These are phyloP conservation scores for Pteromalus puparum DNA, from an alignment of 1,140 invertebrate genomes.

Conservation along the genomic window DNA sequence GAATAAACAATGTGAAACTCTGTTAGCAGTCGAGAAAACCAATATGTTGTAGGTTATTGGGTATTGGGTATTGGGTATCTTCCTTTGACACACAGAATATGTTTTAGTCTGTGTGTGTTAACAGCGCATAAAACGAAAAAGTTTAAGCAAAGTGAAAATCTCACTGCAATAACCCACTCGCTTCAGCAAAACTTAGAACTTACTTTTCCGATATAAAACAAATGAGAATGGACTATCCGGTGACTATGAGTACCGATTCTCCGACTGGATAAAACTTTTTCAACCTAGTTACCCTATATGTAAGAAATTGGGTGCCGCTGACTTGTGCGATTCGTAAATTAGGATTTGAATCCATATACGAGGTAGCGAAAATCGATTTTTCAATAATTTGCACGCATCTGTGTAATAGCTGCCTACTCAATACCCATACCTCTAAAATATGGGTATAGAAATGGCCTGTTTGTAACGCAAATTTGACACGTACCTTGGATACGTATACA, in stretches of 20 bases:
- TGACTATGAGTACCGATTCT: not conserved
- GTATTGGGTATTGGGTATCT: not conserved
- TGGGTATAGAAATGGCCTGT: no score
- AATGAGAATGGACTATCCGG: not conserved
- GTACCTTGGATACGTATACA: not conserved
- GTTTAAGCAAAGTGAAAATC: slow-evolving; percentile 18
- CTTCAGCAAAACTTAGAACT: not conserved
- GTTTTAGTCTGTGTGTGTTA: not conserved
- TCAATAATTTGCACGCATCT: no score
- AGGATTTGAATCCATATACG: no score
- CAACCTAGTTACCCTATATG: not conserved
- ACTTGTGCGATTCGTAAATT: not conserved
- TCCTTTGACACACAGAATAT: not conserved
- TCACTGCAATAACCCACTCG: not conserved
- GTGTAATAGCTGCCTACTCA: no score
- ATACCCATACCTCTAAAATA: no score
- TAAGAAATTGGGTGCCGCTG: no score
- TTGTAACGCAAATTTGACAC: not conserved
- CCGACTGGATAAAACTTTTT: not conserved
- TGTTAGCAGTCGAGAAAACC: not conserved
- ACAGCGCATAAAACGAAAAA: not conserved
- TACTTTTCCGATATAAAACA: not conserved
- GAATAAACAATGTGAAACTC: not conserved
- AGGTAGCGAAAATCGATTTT: no score
- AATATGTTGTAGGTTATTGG: not conserved